Base-by-base conservation (phyloP, 2,888 invertebrate species). In the Andricus quercusramuli region DNA sequence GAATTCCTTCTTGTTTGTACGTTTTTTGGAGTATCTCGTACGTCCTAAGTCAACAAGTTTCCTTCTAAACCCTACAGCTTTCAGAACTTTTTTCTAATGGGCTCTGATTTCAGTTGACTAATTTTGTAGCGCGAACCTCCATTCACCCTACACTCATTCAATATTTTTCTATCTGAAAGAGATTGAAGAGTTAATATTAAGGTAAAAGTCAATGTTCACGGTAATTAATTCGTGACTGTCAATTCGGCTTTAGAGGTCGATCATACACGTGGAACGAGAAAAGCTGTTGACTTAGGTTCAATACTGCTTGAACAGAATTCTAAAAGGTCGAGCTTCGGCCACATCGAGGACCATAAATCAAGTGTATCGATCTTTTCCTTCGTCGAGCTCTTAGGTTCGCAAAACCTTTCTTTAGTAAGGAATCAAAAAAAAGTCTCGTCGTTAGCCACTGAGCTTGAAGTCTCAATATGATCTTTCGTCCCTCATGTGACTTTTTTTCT, bases 261-360 rank as follows among this genome's bases (percentile, higher is more conserved):
- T 62, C 29, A 25, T 22, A 62, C 25, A 62, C 25, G 15, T 15
- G 25, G 17, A 62, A 62, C 62, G 62, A 25, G 22, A 25, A 29
- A 62, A 25, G 25, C 25, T 25, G 25, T 86, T 85, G 85, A 87
- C 86, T 86, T 84, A 80, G 83, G 85, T 87, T 86, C 84, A 85
- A 86, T 84, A 81, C 83, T 82, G 79, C 79, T 82, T 80, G 85
- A 78, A 85, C 82, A 79, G 82, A 86, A 87, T 86, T 86, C 84
- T 83, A 83, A 84, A 84, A 81, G 85, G 84, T 85, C 81, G 83
- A 84, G 83, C 81, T 79, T 82, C 80, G 82, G 77, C 80, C 81
- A 80, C 83, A 80, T 80, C 82, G 68, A 79, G 68, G 78, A 79
- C 85, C 85, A 87, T 88, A 87, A 88, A 88, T 88, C 88, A 88